These are phyloP conservation scores for Brachyrhaphis roseni DNA, from an alignment of 2,797 vertebrate genomes.

Conservation along the genomic window DNA sequence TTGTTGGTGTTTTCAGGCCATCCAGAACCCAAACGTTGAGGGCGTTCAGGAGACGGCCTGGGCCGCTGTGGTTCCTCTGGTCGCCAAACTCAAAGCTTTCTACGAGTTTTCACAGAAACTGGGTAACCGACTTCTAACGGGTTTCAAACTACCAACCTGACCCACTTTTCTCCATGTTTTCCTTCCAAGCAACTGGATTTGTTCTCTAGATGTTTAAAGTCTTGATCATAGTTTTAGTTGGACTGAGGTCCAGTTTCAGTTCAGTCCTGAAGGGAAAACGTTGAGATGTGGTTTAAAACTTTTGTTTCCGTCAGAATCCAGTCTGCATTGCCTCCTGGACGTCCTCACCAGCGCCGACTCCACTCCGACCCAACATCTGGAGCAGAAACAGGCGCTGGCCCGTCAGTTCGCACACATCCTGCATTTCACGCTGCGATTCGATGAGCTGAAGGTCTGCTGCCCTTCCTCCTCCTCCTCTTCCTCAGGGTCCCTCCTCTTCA, in stretches of 20 bases:
- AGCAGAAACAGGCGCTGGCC: conserved; percentile 98
- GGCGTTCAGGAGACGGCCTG: conserved; percentile 93
- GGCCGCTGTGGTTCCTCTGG: conserved; percentile 92
- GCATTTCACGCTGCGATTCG: conserved; percentile 96
- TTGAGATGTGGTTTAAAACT: neutral
- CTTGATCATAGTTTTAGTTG: neutral
- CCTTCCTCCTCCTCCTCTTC: neutral
- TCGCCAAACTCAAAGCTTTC: conserved; percentile 95
- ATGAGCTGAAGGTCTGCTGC: conserved; percentile 91
- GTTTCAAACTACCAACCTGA: neutral
- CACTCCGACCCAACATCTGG: conserved; percentile 94
- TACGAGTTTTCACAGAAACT: conserved; percentile 96
- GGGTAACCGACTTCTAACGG: conserved; percentile 72
- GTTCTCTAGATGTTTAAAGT: neutral
- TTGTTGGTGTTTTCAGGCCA: conserved; percentile 82
- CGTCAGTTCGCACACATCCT: conserved; percentile 98
- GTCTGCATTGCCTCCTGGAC: conserved; percentile 88
- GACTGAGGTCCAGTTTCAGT: neutral
- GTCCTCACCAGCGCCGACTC: conserved; percentile 87
- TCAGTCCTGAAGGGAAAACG: neutral
- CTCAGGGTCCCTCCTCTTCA: neutral
- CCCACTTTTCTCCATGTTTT: neutral
- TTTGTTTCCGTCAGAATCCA: conserved; percentile 80
- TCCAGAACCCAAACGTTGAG: conserved; percentile 91
- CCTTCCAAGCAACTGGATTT: neutral